A percentile compares a stretch with the other conserved stretches of the same genome.
Conservation (phyloP, 2,113 vertebrate species). For the Elaphurus davidianus region DNA sequence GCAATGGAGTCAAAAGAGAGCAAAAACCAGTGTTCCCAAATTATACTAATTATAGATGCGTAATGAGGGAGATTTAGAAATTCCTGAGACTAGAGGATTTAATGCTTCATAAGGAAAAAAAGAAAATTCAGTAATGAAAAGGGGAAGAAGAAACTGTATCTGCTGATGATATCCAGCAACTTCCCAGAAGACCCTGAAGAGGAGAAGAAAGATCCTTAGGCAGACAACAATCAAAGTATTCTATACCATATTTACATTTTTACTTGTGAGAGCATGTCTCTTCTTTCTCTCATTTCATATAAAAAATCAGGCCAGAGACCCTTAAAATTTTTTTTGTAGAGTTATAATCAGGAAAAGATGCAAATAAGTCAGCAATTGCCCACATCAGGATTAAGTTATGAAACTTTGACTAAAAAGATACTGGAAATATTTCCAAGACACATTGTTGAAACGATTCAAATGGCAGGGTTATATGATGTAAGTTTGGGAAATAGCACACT, state of each 20-base stretch:
- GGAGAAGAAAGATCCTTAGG: background rate
- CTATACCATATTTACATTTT: background rate
- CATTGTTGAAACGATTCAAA: constrained; percentile 64
- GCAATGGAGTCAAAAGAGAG: background rate
- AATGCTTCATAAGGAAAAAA: background rate
- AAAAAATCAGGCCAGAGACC: background rate
- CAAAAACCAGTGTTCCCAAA: background rate
- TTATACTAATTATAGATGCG: background rate
- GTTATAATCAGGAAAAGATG: constrained; percentile 27
- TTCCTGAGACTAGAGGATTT: background rate
- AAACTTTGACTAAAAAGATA: constrained; percentile 47
- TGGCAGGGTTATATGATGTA: constrained; percentile 51
- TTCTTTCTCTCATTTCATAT: background rate
- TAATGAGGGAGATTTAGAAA: background rate
- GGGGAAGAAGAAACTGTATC: background rate
- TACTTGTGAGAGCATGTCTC: background rate
- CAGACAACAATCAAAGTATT: background rate
- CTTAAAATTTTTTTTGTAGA: background rate
- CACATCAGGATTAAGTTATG: constrained; percentile 36
- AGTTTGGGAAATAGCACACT: constrained; percentile 30
- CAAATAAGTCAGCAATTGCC: constrained; percentile 22
- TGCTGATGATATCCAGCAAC: background rate
- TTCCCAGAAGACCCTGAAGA: background rate
- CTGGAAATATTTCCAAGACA: constrained; percentile 59
- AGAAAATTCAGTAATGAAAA: background rate